Evolutionary conservation across 2,888 invertebrate genomes (phyloP).

Genomic region (Therioaphis trifolii): DNA sequence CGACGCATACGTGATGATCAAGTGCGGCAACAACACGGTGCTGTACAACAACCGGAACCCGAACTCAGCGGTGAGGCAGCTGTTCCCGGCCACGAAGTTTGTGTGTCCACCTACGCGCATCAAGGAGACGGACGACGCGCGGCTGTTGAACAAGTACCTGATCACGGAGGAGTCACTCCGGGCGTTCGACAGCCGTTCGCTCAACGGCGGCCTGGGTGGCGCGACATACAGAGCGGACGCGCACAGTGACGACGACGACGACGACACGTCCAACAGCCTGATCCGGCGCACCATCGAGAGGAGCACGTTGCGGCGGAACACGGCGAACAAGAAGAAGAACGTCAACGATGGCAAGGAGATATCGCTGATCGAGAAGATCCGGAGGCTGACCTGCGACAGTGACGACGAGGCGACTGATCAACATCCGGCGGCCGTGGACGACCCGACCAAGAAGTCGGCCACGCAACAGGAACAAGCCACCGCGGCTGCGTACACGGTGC

Average conservation of each 20-base stretch:
- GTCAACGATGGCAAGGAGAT: conserved; percentile 71
- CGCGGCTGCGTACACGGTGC: conserved; percentile 64
- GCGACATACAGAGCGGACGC: conserved; percentile 28
- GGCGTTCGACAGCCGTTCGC: conserved; percentile 72
- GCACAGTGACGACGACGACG: conserved; percentile 65
- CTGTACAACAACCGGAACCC: conserved; percentile 67
- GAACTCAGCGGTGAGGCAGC: conserved; percentile 85
- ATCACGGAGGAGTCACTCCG: conserved; percentile 82
- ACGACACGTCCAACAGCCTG: conserved; percentile 67
- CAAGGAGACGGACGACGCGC: conserved; percentile 67
- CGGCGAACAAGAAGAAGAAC: conserved; percentile 72
- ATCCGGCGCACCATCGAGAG: conserved; percentile 83
- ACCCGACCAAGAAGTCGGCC: conserved; percentile 65
- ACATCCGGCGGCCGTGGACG: too few relatives aligned
- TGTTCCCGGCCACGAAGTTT: conserved; percentile 78
- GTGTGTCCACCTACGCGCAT: conserved; percentile 74
- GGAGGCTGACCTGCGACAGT: conserved; percentile 86
- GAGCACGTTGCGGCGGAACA: conserved; percentile 82
- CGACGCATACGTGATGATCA: conserved; percentile 64
- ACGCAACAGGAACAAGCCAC: conserved; percentile 47
- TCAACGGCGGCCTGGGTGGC: conserved; percentile 35
- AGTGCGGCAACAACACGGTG: conserved; percentile 65
- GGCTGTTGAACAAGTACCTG: conserved; percentile 70
- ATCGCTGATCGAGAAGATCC: conserved; percentile 86
- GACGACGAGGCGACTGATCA: conserved; percentile 77